A percentile compares a stretch with the other conserved stretches of the same genome.
Evolutionary conservation across 2,113 vertebrate species (phyloP).

Genomic region (Camelus bactrianus): DNA sequence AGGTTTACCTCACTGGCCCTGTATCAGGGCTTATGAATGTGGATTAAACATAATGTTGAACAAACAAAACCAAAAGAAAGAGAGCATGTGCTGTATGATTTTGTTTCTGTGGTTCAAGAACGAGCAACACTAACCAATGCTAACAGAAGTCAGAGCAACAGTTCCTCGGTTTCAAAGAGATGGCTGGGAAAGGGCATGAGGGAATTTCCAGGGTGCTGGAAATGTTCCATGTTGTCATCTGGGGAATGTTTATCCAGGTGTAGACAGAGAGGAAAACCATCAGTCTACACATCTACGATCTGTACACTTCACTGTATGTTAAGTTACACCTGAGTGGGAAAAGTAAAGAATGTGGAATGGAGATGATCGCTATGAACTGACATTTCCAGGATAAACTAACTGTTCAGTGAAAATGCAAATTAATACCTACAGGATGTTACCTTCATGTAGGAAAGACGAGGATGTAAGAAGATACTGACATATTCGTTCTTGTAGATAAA

Average conservation of each 20-base stretch:
- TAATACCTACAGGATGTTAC: too few species aligned
- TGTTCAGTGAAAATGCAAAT: too few species aligned
- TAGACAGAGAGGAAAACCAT: too few species aligned
- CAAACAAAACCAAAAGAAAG: neutral
- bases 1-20: neutral
- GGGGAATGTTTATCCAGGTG: neutral
- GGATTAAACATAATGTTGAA: neutral
- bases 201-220: neutral
- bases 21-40: neutral
- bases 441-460: too few species aligned
- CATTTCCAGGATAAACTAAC: neutral
- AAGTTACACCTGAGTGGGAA: neutral
- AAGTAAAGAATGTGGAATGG: neutral
- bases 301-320: neutral
- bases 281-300: neutral
- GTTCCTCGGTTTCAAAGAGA: too few species aligned
- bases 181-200: neutral
- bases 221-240: neutral
- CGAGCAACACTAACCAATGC: neutral
- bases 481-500: neutral
- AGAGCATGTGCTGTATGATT: neutral
- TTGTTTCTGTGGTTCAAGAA: neutral
- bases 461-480: neutral
- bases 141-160: neutral
- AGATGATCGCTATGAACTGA: neutral